These are phyloP conservation scores for Olivierus martensii DNA, from an alignment of 1,140 invertebrate genomes.

Conservation along the genomic window DNA sequence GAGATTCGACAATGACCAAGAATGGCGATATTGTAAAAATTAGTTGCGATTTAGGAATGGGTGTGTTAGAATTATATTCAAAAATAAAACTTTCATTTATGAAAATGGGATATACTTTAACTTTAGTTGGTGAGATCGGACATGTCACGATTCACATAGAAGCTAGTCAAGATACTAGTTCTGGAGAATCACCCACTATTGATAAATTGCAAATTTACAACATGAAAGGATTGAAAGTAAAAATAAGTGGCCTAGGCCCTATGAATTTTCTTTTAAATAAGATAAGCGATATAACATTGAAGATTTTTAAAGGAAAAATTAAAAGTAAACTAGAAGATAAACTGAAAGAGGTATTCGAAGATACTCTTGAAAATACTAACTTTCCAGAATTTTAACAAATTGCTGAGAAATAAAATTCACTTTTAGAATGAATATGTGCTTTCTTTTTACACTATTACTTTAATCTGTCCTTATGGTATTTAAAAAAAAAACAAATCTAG, in stretches of 20 bases:
- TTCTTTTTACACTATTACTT: too few relatives aligned
- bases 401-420: too few relatives aligned
- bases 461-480: too few relatives aligned
- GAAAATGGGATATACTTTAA: neutral
- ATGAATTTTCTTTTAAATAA: conserved; percentile 1
- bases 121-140: neutral
- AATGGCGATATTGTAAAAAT: neutral
- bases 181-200: neutral
- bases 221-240: conserved; percentile 1
- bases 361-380: neutral
- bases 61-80: neutral
- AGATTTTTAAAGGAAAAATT: conserved; percentile 3
- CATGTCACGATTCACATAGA: conserved; percentile 6
- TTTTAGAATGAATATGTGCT: too few relatives aligned
- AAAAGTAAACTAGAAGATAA: neutral
- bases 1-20: neutral
- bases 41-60: neutral
- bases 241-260: neutral
- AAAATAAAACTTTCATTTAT: conserved; percentile 1
- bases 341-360: conserved; percentile 1
- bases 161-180: neutral
- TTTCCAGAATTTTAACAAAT: neutral
- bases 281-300: neutral
- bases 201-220: conserved; percentile 2
- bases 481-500: too few relatives aligned